phyloP scores from a whole-genome alignment of 2,797 vertebrate genomes.

The Vireo griseus region DNA sequence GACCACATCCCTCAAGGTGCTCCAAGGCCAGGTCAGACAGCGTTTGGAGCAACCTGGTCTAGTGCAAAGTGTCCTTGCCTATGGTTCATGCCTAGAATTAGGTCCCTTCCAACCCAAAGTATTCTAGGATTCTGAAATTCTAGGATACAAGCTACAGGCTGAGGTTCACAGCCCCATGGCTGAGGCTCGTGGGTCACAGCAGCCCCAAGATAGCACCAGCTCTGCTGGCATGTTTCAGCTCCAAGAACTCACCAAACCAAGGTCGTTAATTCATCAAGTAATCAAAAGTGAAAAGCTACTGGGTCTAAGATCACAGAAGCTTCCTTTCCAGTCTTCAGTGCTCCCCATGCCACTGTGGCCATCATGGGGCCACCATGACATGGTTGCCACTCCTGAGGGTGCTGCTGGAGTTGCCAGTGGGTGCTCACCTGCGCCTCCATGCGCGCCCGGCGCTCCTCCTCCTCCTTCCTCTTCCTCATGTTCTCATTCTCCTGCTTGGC shows the following conservation, averaged over 20 bases:
- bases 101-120: background rate
- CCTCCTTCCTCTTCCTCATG: constrained; percentile 91
- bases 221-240: background rate
- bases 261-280: background rate
- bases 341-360: background rate
- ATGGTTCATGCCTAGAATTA: too few relatives aligned
- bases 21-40: background rate
- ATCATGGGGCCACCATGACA: background rate
- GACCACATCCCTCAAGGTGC: background rate
- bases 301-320: background rate
- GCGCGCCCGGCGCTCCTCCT: constrained; percentile 91
- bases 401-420: rapidly evolving
- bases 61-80: too few relatives aligned
- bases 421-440: constrained; percentile 91
- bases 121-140: background rate
- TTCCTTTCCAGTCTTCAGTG: background rate
- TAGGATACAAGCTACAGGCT: background rate
- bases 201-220: background rate
- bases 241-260: background rate
- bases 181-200: background rate
- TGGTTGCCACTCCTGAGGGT: rapidly evolving
- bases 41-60: background rate
- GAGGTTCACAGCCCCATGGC: background rate
- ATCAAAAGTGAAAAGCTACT: background rate
- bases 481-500: constrained; percentile 98